These are phyloP conservation scores for Athalia rosae DNA, from an alignment of 2,888 invertebrate species.

Conservation along the genomic window DNA sequence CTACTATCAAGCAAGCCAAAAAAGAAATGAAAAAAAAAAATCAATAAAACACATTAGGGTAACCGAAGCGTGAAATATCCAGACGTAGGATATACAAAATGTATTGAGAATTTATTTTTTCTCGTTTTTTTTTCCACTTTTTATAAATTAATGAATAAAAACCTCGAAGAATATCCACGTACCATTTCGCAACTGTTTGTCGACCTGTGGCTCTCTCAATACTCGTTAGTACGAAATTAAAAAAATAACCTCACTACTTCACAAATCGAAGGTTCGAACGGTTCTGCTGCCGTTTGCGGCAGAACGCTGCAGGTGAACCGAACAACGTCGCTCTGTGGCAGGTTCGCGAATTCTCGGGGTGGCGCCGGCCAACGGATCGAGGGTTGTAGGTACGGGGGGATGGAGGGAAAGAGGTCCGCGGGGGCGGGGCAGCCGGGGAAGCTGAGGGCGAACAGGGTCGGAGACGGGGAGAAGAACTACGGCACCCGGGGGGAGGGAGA, in stretches of 20 bases:
- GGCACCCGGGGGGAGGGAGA: slow-evolving; percentile 41
- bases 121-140: too few species aligned
- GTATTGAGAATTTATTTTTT: too few species aligned
- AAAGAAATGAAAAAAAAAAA: slow-evolving; percentile 23
- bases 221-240: slow-evolving; percentile 24
- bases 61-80: slow-evolving; percentile 9
- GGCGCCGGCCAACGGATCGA: slow-evolving; percentile 45
- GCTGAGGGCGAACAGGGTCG: slow-evolving; percentile 46
- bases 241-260: slow-evolving; percentile 45
- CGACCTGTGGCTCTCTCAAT: slow-evolving; percentile 25
- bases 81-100: neutral
- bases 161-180: neutral
- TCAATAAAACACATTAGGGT: slow-evolving; percentile 38
- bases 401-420: slow-evolving; percentile 10
- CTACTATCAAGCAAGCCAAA: slow-evolving; percentile 14
- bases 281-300: slow-evolving; percentile 42
- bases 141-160: neutral
- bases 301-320: slow-evolving; percentile 44
- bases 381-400: neutral
- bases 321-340: slow-evolving; percentile 45
- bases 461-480: slow-evolving; percentile 18
- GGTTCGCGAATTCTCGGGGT: slow-evolving; percentile 46
- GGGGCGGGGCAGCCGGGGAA: slow-evolving; percentile 11
- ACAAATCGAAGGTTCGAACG: slow-evolving; percentile 45
- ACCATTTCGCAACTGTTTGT: slow-evolving; percentile 30